Conservation (phyloP, 30 jellyfish, hydroid and myxozoan species). For the Sanderia malayensis region DNA sequence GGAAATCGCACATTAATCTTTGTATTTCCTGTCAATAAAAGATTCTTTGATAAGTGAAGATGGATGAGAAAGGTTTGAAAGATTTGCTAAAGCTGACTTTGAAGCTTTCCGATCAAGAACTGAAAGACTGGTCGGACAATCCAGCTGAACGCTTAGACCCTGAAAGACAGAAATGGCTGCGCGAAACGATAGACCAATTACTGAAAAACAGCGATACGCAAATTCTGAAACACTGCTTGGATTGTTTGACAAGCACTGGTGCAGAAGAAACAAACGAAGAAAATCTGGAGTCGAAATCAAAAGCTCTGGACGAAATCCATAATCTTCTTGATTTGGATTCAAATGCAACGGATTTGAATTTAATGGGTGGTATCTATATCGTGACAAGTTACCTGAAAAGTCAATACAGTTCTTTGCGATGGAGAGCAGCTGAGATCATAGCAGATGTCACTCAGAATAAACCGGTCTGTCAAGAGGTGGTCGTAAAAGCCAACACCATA, state of each 20-base stretch:
- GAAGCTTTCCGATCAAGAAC: slow-evolving; percentile 71
- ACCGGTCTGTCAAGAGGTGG: slow-evolving; percentile 70
- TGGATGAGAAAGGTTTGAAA: slow-evolving; percentile 12
- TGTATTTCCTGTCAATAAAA: no score
- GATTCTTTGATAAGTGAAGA: no score
- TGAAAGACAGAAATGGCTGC: slow-evolving; percentile 74
- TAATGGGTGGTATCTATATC: slow-evolving; percentile 59
- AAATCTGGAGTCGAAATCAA: slow-evolving; percentile 23
- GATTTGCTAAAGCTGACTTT: slow-evolving; percentile 57
- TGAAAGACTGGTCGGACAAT: slow-evolving; percentile 42
- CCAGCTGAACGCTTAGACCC: slow-evolving; percentile 38
- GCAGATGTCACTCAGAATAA: slow-evolving; percentile 80
- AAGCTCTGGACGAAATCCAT: slow-evolving; percentile 53
- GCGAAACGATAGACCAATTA: slow-evolving; percentile 48
- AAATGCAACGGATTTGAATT: slow-evolving; percentile 65
- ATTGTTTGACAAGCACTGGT: slow-evolving; percentile 6
- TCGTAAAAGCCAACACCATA: slow-evolving; percentile 37
- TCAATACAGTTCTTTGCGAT: slow-evolving; percentile 59
- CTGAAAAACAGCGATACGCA: slow-evolving; percentile 60
- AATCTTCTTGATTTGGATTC: slow-evolving; percentile 53
- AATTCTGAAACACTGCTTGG: slow-evolving; percentile 37
- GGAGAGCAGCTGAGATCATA: slow-evolving; percentile 85
- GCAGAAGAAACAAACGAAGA: slow-evolving; percentile 26
- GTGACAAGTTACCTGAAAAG: slow-evolving; percentile 44
- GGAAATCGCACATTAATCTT: no score